Evolutionary conservation across 2,888 invertebrate species (phyloP).

Genomic region (Abrostola triplasia): DNA sequence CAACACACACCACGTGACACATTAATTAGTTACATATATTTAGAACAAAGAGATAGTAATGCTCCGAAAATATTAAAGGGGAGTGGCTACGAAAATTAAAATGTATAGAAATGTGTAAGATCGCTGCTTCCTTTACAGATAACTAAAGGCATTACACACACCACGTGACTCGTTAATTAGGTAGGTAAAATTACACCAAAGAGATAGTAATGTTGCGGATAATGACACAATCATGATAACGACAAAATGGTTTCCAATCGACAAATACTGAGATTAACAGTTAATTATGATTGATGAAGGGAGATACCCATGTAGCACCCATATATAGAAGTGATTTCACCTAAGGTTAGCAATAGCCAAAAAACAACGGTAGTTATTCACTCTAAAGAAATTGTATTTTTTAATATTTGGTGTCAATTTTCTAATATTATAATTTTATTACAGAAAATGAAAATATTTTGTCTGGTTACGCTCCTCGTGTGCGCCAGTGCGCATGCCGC

Average conservation of each 20-base stretch:
- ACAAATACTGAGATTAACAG: conserved; percentile 29
- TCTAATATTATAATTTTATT: conserved; percentile 16
- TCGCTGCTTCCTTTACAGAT: too few species aligned
- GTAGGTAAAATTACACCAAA: too few species aligned
- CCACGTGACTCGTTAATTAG: too few species aligned
- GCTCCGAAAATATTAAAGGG: too few species aligned
- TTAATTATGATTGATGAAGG: conserved; percentile 44
- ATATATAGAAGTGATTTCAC: conserved; percentile 21
- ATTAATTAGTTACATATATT: too few species aligned
- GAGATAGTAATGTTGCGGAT: conserved; percentile 12
- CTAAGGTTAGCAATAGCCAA: conserved; percentile 5
- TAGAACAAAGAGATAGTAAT: too few species aligned
- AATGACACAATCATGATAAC: conserved; percentile 24
- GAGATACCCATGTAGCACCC: conserved; percentile 16
- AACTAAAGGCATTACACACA: too few species aligned
- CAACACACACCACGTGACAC: too few species aligned
- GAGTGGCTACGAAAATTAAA: too few species aligned
- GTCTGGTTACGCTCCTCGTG: conserved; percentile 32
- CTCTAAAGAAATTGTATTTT: background rate
- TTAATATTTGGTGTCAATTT: background rate
- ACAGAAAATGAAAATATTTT: conserved; percentile 50
- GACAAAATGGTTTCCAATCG: conserved; percentile 28
- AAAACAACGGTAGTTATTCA: conserved; percentile 16
- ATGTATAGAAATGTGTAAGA: too few species aligned
- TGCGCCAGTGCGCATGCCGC: conserved; percentile 42